Conservation (phyloP, 2,113 vertebrate genomes). For the Tenebrosternarchus preto region DNA sequence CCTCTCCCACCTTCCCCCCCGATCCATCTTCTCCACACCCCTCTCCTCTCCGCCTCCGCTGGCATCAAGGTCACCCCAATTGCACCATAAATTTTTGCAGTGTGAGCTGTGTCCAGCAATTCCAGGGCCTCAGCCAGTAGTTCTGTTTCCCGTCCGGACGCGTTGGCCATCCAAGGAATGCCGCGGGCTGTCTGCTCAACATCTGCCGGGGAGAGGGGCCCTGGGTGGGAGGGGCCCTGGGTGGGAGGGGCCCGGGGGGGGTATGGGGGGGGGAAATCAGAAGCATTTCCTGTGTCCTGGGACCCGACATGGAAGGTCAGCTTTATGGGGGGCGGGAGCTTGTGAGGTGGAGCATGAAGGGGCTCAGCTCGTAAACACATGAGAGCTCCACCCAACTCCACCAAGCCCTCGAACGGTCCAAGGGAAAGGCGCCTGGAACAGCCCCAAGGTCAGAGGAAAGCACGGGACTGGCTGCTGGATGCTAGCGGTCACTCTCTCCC, state of each 20-base stretch:
- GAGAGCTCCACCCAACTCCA: constrained; percentile 50
- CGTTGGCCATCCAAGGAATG: constrained; percentile 65
- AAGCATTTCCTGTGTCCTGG: constrained; percentile 67
- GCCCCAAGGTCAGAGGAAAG: constrained; percentile 62
- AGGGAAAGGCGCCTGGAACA: constrained; percentile 23
- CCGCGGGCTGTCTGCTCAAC: constrained; percentile 58
- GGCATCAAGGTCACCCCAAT: constrained; percentile 59
- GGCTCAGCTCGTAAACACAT: constrained; percentile 51
- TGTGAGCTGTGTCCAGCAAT: constrained; percentile 51
- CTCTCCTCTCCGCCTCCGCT: constrained; percentile 32
- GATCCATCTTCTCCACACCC: neutral
- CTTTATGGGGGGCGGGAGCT: constrained; percentile 52
- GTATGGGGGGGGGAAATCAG: constrained; percentile 68
- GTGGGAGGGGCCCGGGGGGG: constrained; percentile 2
- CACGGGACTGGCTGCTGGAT: neutral
- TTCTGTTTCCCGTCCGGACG: constrained; percentile 56
- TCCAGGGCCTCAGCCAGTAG: constrained; percentile 61
- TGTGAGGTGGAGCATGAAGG: constrained; percentile 60
- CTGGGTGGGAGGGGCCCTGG: neutral
- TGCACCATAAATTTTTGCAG: constrained; percentile 50
- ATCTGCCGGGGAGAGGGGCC: constrained; percentile 67
- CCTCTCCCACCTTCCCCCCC: no score
- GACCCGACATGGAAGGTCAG: constrained; percentile 55
- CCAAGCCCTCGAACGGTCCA: constrained; percentile 45
- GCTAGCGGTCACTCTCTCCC: neutral